Evolutionary conservation across 2,113 vertebrate species (phyloP).

Genomic region (Dipodomys stephensi): DNA sequence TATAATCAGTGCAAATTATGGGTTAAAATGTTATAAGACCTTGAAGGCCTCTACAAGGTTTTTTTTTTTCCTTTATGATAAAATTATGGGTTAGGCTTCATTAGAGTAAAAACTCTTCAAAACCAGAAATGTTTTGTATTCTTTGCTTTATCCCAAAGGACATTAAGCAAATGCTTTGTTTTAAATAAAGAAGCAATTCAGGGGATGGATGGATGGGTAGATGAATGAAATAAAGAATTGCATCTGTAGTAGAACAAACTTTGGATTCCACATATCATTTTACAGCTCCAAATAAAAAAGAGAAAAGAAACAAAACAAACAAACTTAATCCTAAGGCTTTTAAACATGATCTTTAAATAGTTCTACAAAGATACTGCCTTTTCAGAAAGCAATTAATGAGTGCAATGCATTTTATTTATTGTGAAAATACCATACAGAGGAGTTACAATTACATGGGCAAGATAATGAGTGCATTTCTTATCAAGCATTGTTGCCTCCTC

Average conservation of each 20-base stretch:
- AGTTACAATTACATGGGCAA: no score
- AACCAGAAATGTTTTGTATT: not conserved
- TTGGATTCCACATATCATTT: not conserved
- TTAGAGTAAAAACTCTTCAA: not conserved
- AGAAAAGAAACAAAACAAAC: not conserved
- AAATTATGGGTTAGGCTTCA: not conserved
- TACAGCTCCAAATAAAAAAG: not conserved
- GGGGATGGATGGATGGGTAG: no score
- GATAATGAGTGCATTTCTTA: no score
- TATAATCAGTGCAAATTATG: not conserved
- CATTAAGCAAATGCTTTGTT: not conserved
- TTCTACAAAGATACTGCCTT: no score
- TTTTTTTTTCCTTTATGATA: not conserved
- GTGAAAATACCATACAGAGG: no score
- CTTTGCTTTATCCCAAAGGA: not conserved
- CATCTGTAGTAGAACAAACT: not conserved
- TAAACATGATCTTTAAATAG: no score
- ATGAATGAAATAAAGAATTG: not conserved
- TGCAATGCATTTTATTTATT: no score
- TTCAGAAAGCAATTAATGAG: no score
- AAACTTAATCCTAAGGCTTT: not conserved
- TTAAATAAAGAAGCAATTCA: no score
- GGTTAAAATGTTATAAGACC: no score
- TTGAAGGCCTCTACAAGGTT: not conserved
- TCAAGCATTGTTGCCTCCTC: no score